phyloP scores from a whole-genome alignment of 2,888 invertebrate genomes.

The Athalia cordata region DNA sequence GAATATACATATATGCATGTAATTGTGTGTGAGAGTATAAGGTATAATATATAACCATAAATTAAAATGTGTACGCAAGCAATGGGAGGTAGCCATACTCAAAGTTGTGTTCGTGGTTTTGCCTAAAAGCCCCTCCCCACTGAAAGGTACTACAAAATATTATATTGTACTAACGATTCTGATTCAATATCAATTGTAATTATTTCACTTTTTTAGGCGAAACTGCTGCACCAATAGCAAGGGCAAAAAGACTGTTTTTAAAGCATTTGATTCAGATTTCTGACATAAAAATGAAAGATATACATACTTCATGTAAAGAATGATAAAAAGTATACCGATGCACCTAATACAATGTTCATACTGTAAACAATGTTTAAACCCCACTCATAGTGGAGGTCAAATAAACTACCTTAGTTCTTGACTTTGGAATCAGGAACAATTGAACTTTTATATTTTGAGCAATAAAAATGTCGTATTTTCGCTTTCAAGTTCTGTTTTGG shows the following conservation, averaged over 20 bases:
- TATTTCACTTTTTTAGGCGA: slow-evolving; percentile 51
- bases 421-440: neutral
- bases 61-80: slow-evolving; percentile 65
- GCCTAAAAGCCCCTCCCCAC: slow-evolving; percentile 53
- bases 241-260: slow-evolving; percentile 29
- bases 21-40: neutral
- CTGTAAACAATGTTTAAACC: neutral
- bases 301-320: neutral
- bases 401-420: neutral
- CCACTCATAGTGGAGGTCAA: slow-evolving; percentile 11
- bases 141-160: slow-evolving; percentile 57
- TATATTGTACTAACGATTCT: slow-evolving; percentile 53
- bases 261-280: slow-evolving; percentile 8
- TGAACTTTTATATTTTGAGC: slow-evolving; percentile 57
- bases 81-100: slow-evolving; percentile 54
- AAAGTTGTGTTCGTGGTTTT: slow-evolving; percentile 53
- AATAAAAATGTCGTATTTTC: slow-evolving; percentile 57
- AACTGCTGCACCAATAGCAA: slow-evolving; percentile 47
- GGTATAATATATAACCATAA: slow-evolving; percentile 55
- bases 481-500: slow-evolving; percentile 44
- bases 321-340: neutral
- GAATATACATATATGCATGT: too few species aligned
- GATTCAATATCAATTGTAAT: slow-evolving; percentile 50
- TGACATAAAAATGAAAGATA: slow-evolving; percentile 48
- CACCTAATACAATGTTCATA: neutral